Evolutionary conservation across 2,113 vertebrate species (phyloP).

Genomic region (Anarrhichthys ocellatus): DNA sequence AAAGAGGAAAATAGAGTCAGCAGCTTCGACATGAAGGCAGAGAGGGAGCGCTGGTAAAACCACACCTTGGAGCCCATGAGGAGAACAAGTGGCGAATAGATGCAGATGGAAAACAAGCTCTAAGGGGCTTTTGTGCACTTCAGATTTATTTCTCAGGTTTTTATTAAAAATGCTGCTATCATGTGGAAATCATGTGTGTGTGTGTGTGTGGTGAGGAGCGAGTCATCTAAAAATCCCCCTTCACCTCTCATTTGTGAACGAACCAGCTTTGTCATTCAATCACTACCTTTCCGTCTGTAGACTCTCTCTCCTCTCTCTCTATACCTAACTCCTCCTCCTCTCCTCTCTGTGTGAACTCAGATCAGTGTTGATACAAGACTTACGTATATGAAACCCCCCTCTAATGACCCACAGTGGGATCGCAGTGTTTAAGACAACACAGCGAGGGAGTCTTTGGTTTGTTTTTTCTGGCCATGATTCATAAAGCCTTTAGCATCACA

Average conservation of each 20-base stretch:
- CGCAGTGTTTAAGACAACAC: conserved; percentile 60
- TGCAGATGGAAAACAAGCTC: conserved; percentile 5
- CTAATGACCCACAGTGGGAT: conserved; percentile 61
- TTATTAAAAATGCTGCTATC: not conserved
- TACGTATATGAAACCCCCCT: conserved; percentile 26
- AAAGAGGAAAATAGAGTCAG: conserved; percentile 64
- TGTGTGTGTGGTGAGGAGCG: conserved; percentile 5
- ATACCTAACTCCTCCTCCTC: conserved; percentile 3
- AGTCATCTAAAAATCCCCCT: conserved; percentile 40
- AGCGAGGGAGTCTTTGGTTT: conserved; percentile 61
- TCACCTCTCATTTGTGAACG: not conserved
- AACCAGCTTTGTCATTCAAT: not conserved
- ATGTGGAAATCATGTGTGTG: conserved; percentile 26
- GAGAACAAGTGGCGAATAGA: conserved; percentile 44
- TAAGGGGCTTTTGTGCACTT: not conserved
- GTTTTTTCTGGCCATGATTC: conserved; percentile 73
- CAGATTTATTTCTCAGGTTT: not conserved
- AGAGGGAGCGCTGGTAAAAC: conserved; percentile 40
- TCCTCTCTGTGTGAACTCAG: conserved; percentile 42
- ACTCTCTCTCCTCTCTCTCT: not conserved
- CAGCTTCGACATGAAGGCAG: conserved; percentile 55
- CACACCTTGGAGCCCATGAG: conserved; percentile 25
- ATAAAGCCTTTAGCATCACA: conserved; percentile 53
- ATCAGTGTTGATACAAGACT: conserved; percentile 52
- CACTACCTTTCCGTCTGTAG: not conserved